Base-by-base conservation (phyloP, 2,888 invertebrate genomes). In the Drosophila hamatofila region DNA sequence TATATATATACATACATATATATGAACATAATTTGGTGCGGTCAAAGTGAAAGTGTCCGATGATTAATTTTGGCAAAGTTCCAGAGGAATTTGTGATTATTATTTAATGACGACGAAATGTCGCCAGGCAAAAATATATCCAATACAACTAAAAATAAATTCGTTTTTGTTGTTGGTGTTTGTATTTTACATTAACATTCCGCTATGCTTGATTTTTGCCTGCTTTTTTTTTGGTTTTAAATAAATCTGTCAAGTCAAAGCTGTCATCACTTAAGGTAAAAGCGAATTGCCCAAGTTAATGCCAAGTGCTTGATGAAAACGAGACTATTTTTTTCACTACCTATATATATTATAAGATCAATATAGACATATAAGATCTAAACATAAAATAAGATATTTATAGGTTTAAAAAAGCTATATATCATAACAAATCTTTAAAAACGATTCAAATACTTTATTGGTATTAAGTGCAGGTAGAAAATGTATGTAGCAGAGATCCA, bases 1-100 rank as follows among this genome's bases (percentile, higher is more conserved):
- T 48, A 27, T 7, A n/a, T 23, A 23, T 23, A 39, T 23, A 46
- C 23, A 21, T 14, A 66, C 63, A 27, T 46, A n/a, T 46, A 42
- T 39, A 16, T 23, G 44, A 23, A 14, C n/a, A 60, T 41, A 58
- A 57, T 48, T 64, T 63, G 72, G 69, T 52, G 78, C 78, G 88
- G 86, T 89, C 90, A 89, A 91, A 91, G 91, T 89, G 91, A 92
- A 92, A 91, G 92, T 92, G 91, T 78, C 72, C 89, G 92, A 88
- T 91, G 91, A 90, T 81, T 90, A 91, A 90, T 90, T 72, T 86
- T 91, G 91, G 91, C 91, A 54, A 35, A 9, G 25, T 78, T 91
- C 91, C 91, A 92, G 81, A 69, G 88, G 91, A 92, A 91, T 91
- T 89, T 59, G 72, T 76, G 85, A 81, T 88, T 78, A 78, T 89